Conservation (phyloP, 2,797 vertebrate species). For the Myotis daubentonii region DNA sequence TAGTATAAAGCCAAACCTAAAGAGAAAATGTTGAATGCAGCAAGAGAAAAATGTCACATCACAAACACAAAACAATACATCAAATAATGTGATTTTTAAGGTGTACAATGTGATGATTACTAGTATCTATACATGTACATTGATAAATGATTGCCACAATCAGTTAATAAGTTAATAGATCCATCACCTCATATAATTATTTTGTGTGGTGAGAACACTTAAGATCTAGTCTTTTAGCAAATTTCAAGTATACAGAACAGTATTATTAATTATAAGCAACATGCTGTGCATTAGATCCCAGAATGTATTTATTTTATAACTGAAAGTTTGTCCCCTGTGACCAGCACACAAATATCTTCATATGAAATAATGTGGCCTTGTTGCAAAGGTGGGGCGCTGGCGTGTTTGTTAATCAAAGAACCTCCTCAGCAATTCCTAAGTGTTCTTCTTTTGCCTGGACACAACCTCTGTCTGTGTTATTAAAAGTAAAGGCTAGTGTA, state of each 20-base stretch:
- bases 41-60: not conserved
- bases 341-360: not conserved
- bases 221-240: not conserved
- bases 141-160: not conserved
- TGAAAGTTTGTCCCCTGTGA: not conserved
- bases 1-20: not conserved
- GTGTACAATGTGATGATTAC: not conserved
- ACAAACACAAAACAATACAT: not conserved
- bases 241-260: not conserved
- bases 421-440: not conserved
- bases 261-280: not conserved
- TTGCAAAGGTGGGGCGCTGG: not conserved
- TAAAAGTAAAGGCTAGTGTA: not conserved
- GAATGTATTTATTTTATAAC: not conserved
- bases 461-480: not conserved
- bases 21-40: not conserved
- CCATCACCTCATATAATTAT: not conserved
- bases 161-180: not conserved
- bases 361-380: not conserved
- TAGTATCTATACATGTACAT: not conserved
- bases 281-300: not conserved
- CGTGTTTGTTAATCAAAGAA: not conserved
- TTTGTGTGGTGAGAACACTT: not conserved
- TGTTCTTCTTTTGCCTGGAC: not conserved
- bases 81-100: not conserved